Conservation (phyloP, 2,797 vertebrate genomes). For the Vultur gryphus region DNA sequence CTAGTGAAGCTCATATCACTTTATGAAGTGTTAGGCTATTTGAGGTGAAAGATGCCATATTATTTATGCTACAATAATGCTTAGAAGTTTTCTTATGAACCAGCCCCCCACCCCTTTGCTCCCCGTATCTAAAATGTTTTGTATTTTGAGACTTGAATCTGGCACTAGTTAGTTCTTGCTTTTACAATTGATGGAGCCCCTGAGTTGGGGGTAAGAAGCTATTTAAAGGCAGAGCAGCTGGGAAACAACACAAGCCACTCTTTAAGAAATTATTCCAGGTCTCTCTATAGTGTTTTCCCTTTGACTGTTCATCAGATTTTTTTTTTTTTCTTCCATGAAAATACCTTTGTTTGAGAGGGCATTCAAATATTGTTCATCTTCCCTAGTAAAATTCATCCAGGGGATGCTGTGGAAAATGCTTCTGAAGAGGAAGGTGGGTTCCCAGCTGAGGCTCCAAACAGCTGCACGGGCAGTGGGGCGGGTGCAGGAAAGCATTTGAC, state of each 20-base stretch:
- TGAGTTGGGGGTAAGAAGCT: not conserved
- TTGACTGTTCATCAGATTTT: not conserved
- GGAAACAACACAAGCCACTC: not conserved
- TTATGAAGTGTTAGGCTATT: conserved; percentile 64
- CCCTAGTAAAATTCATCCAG: not conserved
- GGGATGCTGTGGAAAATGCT: not conserved
- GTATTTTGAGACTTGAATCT: not conserved
- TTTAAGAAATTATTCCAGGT: not conserved
- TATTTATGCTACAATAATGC: conserved; percentile 50
- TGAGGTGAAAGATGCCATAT: conserved; percentile 55
- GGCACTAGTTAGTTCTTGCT: conserved; percentile 19
- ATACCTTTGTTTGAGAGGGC: not conserved
- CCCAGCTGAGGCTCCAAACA: not conserved
- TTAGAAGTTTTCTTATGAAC: conserved; percentile 44
- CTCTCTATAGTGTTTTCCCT: not conserved
- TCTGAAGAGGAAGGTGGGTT: not conserved
- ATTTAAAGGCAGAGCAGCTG: not conserved
- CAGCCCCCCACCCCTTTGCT: not conserved
- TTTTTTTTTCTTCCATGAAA: not conserved
- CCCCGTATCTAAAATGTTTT: not conserved
- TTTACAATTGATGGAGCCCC: conserved; percentile 36
- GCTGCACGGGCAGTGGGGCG: not conserved
- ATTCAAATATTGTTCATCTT: not conserved
- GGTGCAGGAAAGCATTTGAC: not conserved
- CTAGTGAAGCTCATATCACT: conserved; percentile 31